Evolutionary conservation across 2,113 vertebrate species (phyloP).

Genomic region (Heptranchias perlo): DNA sequence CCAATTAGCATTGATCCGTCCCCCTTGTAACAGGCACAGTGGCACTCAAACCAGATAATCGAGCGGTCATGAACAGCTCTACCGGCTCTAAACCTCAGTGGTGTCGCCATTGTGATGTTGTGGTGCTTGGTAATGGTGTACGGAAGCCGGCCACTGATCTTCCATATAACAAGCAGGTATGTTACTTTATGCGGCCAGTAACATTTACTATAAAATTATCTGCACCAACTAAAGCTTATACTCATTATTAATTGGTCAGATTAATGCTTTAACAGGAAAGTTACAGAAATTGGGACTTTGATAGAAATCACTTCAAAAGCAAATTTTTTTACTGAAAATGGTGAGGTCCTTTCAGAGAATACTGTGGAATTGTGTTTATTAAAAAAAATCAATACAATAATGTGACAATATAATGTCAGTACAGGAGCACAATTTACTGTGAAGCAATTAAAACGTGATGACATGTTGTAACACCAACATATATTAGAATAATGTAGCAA

Average conservation of each 20-base stretch:
- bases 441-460: background rate
- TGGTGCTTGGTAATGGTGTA: constrained; percentile 82
- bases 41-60: constrained; percentile 57
- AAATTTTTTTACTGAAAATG: no score
- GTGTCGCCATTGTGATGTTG: constrained; percentile 85
- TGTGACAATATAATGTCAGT: background rate
- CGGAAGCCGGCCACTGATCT: constrained; percentile 68
- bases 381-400: background rate
- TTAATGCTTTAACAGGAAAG: background rate
- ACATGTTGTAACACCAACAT: background rate
- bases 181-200: no score
- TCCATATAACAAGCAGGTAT: constrained; percentile 61
- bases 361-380: background rate
- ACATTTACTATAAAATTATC: background rate
- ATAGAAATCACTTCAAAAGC: background rate
- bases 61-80: constrained; percentile 49
- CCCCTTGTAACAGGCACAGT: constrained; percentile 54
- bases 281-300: background rate
- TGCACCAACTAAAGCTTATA: background rate
- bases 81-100: constrained; percentile 63
- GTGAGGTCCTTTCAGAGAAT: background rate
- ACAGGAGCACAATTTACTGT: background rate
- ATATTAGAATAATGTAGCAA: background rate
- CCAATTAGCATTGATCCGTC: background rate
- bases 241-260: background rate